Evolutionary conservation across 2,113 vertebrate genomes (phyloP).

Genomic region (Rousettus leschenaultii): DNA sequence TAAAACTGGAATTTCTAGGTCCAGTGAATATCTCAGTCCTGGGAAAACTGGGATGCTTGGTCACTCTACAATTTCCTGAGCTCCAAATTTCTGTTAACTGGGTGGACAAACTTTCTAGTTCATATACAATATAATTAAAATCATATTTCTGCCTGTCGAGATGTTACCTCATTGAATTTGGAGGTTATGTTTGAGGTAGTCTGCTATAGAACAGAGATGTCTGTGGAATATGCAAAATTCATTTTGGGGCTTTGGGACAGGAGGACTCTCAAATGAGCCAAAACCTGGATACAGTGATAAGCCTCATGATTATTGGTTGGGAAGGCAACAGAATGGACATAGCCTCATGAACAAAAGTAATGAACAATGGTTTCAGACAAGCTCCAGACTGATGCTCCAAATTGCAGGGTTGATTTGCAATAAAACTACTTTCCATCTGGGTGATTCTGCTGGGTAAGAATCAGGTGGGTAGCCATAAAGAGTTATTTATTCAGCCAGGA

Average conservation of each 20-base stretch:
- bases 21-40: neutral
- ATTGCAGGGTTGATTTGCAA: neutral
- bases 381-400: neutral
- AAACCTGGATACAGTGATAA: neutral
- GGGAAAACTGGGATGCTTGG: neutral
- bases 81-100: neutral
- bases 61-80: neutral
- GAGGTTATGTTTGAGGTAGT: neutral
- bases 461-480: neutral
- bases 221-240: neutral
- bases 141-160: neutral
- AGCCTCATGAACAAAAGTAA: neutral
- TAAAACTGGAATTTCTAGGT: neutral
- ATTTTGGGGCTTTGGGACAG: neutral
- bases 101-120: neutral
- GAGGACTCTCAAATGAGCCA: neutral
- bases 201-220: neutral
- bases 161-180: neutral
- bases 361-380: neutral
- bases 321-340: neutral
- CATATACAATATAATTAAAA: neutral
- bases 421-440: neutral
- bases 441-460: neutral
- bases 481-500: constrained; percentile 8
- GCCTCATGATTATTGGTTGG: neutral